Evolutionary conservation across 1,140 invertebrate genomes (phyloP), one percentile per base, ranked within the genome.

Genomic region (Leptonema lineaticorne): DNA sequence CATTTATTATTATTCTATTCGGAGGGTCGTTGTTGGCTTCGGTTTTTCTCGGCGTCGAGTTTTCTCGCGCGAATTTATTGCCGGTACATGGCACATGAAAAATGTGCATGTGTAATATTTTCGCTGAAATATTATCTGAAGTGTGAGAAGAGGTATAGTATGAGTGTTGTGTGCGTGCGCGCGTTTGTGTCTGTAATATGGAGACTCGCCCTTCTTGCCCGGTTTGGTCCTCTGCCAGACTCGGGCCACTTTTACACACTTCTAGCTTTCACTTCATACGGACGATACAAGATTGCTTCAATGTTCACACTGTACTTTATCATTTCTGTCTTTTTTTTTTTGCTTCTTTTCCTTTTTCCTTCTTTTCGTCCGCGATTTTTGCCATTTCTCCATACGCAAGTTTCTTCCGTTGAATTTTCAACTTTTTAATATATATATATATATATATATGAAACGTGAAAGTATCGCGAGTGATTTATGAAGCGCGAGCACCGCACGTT

Each of bases 101-200:
- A 63, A 50, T 57, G 67, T 56, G 59, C 67, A 68, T 68, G 59
- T 62, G 50, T 63, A 68, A 63, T 68, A 63, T 68, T 63, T 62
- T 37, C 67, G 67, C 46, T 68, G 67, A 68, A 68, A 68, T 62
- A 68, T 68, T 62, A 68, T 63, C 58, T 33, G 67, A 33, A 41
- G 67, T 63, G 59, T 50, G 58, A 63, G 67, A 58, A 59, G 56
- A n/a, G n/a, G n/a, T n/a, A n/a, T n/a, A n/a, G n/a, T n/a, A n/a
- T n/a, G n/a, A 62, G 24, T 27, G 29, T 45, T 29, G 20, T 26
- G 37, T 26, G 59, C 45, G 26, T 62, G 37, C 33, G 45, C 22
- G 45, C 59, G 59, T 62, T 62, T 24, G 11, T 24, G 59, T 33
- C 30, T 62, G 59, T 45, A 45, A 45, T 62, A 62, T 62, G 59